Conservation (phyloP, 2,113 vertebrate species). For the Aplodontia rufa region DNA sequence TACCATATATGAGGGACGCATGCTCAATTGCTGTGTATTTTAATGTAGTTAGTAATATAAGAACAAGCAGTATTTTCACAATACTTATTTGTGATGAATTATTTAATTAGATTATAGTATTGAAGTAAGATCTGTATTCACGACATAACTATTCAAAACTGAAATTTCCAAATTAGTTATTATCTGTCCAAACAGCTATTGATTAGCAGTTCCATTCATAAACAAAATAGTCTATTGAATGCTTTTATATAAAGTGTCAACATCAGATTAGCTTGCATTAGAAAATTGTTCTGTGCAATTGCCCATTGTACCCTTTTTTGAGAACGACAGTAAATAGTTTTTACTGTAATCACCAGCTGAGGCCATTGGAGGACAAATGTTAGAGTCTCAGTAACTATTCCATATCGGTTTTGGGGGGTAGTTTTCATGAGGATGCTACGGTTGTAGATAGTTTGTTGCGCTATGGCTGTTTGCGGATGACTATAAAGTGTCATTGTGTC, state of each 20-base stretch:
- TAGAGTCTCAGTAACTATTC: background rate
- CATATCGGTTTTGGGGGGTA: background rate
- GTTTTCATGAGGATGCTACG: background rate
- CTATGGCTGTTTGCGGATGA: background rate
- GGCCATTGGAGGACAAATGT: background rate
- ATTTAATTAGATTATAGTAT: conserved; percentile 38
- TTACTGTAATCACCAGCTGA: background rate
- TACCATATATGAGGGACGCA: background rate
- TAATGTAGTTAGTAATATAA: background rate
- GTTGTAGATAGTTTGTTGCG: background rate
- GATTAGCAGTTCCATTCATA: conserved; percentile 23
- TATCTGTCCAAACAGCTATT: conserved; percentile 20
- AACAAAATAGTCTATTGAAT: background rate
- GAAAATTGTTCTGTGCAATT: background rate
- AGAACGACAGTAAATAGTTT: conserved; percentile 9
- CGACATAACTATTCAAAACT: conserved; percentile 18
- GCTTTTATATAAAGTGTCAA: background rate
- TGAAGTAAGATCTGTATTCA: conserved; percentile 26
- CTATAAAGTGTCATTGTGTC: background rate
- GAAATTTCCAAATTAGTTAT: conserved; percentile 49
- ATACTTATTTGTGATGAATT: conserved; percentile 24
- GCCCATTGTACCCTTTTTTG: background rate
- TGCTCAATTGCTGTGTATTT: conserved; percentile 16
- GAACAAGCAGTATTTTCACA: conserved; percentile 43
- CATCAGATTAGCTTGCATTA: background rate